A percentile compares a stretch with the other conserved stretches of the same genome.
Conservation (phyloP, 2,113 vertebrate species). For the Sminthopsis crassicaudata region DNA sequence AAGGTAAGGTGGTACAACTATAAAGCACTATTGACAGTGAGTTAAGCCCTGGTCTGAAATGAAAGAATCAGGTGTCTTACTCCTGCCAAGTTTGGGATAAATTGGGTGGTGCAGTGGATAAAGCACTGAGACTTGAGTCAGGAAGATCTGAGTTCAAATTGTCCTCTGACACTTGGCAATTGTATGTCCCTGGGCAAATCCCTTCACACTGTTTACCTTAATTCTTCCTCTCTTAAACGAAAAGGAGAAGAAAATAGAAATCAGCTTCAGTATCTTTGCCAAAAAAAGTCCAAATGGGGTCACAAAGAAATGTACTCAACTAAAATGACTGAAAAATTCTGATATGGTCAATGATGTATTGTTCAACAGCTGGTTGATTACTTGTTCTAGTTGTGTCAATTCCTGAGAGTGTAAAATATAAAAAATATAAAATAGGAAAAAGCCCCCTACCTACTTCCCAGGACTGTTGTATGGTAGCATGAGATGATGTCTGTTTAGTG, state of each 20-base stretch:
- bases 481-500: not conserved
- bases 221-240: not conserved
- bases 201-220: not conserved
- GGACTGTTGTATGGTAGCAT: not conserved
- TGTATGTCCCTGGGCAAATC: not conserved
- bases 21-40: not conserved
- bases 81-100: not conserved
- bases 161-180: not conserved
- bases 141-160: not conserved
- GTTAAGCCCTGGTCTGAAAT: not conserved
- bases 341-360: not conserved
- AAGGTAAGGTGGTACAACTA: not conserved
- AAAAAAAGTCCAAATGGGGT: not conserved
- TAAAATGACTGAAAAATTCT: not conserved
- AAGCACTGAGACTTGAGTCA: not conserved
- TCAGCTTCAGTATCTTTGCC: not conserved
- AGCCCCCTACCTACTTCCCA: not conserved
- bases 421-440: not conserved
- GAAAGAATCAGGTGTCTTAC: not conserved
- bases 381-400: not conserved
- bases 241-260: not conserved
- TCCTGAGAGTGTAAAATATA: not conserved
- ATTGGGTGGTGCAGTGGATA: not conserved
- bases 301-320: not conserved
- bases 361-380: no score